phyloP scores from a whole-genome alignment of 1,140 invertebrate genomes.

The Aphelinus certus region DNA sequence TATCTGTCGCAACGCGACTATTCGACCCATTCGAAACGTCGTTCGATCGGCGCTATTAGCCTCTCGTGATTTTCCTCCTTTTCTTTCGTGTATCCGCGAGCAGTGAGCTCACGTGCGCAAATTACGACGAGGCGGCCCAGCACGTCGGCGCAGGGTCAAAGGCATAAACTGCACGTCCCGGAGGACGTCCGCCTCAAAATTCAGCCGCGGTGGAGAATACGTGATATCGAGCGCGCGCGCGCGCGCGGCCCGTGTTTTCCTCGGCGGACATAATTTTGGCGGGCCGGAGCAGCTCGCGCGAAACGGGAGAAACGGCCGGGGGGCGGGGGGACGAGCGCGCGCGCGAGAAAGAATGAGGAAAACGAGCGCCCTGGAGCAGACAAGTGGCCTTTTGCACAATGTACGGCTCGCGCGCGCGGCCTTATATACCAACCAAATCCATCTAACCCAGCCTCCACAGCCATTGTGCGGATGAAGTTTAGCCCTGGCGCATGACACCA shows the following conservation, averaged over 20 bases:
- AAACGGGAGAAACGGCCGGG: slow-evolving; percentile 34
- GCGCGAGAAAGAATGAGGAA: slow-evolving; percentile 37
- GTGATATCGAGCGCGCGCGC: slow-evolving; percentile 13
- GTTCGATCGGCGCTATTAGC: no score
- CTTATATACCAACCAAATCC: slow-evolving; percentile 42
- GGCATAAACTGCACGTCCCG: no score
- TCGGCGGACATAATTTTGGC: slow-evolving; percentile 30
- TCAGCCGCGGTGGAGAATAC: neutral
- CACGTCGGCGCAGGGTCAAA: no score
- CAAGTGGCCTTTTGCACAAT: slow-evolving; percentile 48
- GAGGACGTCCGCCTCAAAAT: neutral
- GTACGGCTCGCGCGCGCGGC: slow-evolving; percentile 33
- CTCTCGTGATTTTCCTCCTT: no score
- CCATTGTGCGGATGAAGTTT: no score
- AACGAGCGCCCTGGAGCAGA: slow-evolving; percentile 22
- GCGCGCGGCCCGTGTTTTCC: slow-evolving; percentile 12
- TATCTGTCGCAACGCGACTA: no score
- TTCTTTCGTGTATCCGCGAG: no score
- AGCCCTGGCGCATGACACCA: no score
- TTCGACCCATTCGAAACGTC: no score
- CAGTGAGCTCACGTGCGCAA: no score
- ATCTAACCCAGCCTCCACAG: slow-evolving; percentile 39
- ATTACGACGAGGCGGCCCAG: no score
- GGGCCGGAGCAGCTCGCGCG: slow-evolving; percentile 44
- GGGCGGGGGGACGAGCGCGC: neutral